phyloP scores from a whole-genome alignment of 1,140 invertebrate species.

The Eupeodes corollae region DNA sequence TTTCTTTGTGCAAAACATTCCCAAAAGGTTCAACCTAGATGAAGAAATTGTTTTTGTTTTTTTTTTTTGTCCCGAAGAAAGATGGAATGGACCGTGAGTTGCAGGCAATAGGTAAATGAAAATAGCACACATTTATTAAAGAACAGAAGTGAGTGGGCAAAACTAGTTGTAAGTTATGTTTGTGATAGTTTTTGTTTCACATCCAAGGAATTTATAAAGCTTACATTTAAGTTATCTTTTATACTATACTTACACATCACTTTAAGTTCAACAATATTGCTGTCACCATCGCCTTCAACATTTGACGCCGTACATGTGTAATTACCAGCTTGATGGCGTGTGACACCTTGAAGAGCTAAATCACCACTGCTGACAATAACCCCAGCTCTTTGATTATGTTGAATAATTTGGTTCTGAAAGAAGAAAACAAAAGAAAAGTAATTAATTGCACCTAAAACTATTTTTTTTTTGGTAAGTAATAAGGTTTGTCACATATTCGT shows the following conservation, averaged over 20 bases:
- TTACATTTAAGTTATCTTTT: too few species aligned
- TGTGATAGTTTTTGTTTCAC: too few species aligned
- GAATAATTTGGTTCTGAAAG: constrained; percentile 62
- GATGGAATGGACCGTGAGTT: too few species aligned
- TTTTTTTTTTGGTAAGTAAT: too few species aligned
- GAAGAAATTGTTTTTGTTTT: too few species aligned
- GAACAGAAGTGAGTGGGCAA: constrained; percentile 1
- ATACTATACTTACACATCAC: constrained; percentile 83
- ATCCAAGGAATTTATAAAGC: neutral
- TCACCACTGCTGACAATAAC: constrained; percentile 73
- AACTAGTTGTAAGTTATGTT: neutral
- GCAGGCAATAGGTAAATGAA: constrained; percentile 9
- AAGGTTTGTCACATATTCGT: too few species aligned
- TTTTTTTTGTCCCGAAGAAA: too few species aligned
- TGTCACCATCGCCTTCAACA: constrained; percentile 75
- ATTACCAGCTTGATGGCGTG: constrained; percentile 66
- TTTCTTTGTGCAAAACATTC: too few species aligned
- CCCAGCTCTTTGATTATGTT: constrained; percentile 67
- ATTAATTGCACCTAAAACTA: too few species aligned
- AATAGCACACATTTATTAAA: constrained; percentile 3
- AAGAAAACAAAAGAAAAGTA: constrained; percentile 7
- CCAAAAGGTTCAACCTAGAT: too few species aligned
- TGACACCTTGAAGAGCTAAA: constrained; percentile 66
- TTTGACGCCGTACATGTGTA: constrained; percentile 81
- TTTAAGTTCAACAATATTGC: constrained; percentile 65